A percentile compares a stretch with the other conserved stretches of the same genome.
Conservation (phyloP, 2,797 vertebrate species). For the Phataginus tetradactyla region DNA sequence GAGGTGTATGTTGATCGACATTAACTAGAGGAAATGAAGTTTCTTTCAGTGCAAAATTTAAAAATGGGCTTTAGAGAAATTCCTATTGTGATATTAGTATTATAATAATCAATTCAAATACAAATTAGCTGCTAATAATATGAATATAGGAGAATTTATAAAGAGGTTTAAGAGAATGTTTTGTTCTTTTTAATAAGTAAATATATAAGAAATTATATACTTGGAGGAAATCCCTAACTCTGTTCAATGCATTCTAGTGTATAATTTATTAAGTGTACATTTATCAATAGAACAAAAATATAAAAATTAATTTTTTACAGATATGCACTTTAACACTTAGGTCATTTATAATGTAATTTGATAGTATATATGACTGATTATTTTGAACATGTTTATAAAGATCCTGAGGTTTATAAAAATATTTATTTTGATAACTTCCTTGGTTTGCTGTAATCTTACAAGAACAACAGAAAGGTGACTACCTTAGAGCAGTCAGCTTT, state of each 20-base stretch:
- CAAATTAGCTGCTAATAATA: not conserved
- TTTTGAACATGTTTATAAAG: not conserved
- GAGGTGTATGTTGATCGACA: not conserved
- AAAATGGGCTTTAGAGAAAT: not conserved
- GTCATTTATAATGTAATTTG: not conserved
- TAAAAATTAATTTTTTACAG: not conserved
- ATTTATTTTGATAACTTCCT: not conserved
- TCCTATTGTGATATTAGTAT: not conserved
- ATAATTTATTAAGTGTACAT: not conserved
- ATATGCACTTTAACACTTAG: not conserved
- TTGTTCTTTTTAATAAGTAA: not conserved
- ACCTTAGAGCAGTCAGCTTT: not conserved
- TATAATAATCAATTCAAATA: not conserved
- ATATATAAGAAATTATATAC: not conserved
- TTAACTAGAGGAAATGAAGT: fast-evolving
- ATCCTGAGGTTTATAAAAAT: not conserved
- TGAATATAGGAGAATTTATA: not conserved
- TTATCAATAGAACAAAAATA: not conserved
- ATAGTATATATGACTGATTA: not conserved
- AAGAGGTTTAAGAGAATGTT: not conserved
- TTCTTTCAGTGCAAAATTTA: not conserved
- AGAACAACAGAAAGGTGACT: not conserved
- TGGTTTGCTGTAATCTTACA: not conserved
- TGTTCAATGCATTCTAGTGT: not conserved
- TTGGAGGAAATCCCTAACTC: not conserved